These are phyloP conservation scores for Vanessa tameamea DNA, from an alignment of 1,140 invertebrate genomes.

Conservation along the genomic window DNA sequence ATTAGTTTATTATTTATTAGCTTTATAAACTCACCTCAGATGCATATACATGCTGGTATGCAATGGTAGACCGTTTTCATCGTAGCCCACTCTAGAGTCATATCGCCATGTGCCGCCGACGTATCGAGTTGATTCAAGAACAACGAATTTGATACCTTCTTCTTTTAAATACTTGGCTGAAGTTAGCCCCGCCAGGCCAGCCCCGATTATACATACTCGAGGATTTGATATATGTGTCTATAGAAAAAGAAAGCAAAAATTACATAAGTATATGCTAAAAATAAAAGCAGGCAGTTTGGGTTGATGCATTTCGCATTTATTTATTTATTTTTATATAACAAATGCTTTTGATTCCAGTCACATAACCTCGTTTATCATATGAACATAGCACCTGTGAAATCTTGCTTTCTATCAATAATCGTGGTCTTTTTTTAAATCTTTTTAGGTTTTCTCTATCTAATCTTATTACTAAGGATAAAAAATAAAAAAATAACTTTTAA, in stretches of 20 bases:
- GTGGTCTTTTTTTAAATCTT: too few species aligned
- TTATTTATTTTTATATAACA: too few species aligned
- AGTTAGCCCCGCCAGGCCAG: slow-evolving; percentile 62
- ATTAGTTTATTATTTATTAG: not conserved
- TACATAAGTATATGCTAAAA: not conserved
- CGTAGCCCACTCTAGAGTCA: slow-evolving; percentile 79
- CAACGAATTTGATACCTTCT: slow-evolving; percentile 59
- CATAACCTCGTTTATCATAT: too few species aligned
- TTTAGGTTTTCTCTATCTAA: too few species aligned
- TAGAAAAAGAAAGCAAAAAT: not conserved
- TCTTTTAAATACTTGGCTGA: slow-evolving; percentile 65
- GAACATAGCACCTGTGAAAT: too few species aligned
- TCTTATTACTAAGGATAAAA: too few species aligned
- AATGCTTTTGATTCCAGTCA: too few species aligned
- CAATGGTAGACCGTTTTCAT: slow-evolving; percentile 81
- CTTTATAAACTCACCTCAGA: slow-evolving; percentile 53
- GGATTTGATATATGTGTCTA: slow-evolving; percentile 18
- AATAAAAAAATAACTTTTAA: too few species aligned
- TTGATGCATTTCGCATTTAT: too few species aligned
- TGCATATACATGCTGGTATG: slow-evolving; percentile 85
- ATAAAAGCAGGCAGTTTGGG: too few species aligned
- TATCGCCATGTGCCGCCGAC: slow-evolving; percentile 85
- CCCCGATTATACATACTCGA: slow-evolving; percentile 68
- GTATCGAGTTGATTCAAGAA: slow-evolving; percentile 61
- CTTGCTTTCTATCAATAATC: too few species aligned